phyloP scores from a whole-genome alignment of 2,797 vertebrate genomes.

The Myotis vivesi region DNA sequence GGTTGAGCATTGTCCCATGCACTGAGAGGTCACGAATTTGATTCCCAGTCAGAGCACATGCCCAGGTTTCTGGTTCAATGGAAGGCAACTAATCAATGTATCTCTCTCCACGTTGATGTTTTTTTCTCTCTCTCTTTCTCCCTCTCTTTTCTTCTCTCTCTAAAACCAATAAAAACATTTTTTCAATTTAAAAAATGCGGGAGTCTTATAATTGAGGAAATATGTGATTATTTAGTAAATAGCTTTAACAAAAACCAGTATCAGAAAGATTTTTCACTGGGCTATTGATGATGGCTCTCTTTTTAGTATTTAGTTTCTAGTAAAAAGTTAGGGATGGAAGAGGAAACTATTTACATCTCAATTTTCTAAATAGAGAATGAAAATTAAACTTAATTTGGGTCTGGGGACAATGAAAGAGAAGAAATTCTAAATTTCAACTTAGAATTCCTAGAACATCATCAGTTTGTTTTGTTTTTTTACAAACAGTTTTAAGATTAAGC shows the following conservation, averaged over 20 bases:
- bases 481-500: not conserved
- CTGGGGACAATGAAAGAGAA: not conserved
- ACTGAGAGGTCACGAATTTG: not conserved
- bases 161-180: not conserved
- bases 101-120: not conserved
- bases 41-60: not conserved
- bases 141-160: not conserved
- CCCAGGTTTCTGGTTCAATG: not conserved
- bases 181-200: not conserved
- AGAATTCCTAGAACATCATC: not conserved
- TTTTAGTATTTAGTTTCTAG: not conserved
- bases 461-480: not conserved
- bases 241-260: not conserved
- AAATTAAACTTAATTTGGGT: constrained; percentile 35
- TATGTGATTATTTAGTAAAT: not conserved
- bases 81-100: not conserved
- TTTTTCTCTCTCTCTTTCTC: not conserved
- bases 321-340: not conserved
- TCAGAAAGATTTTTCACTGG: not conserved
- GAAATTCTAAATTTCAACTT: not conserved
- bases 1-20: not conserved
- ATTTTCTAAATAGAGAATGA: not conserved
- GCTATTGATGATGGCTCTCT: not conserved
- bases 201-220: not conserved
- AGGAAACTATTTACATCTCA: not conserved